phyloP scores from a whole-genome alignment of 2,888 invertebrate genomes.

The Bellardia bayeri region DNA sequence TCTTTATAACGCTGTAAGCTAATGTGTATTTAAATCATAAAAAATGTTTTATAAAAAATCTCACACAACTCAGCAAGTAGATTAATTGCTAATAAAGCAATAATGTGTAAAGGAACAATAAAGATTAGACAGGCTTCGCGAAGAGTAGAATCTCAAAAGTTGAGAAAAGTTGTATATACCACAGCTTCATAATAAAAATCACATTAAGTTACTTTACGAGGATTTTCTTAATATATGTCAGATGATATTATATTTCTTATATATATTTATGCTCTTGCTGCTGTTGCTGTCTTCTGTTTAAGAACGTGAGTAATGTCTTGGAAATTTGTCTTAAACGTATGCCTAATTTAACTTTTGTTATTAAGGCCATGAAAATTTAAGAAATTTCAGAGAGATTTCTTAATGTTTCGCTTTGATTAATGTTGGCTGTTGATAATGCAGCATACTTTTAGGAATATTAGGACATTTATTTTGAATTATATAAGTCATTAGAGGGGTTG shows the following conservation, averaged over 20 bases:
- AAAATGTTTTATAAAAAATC: background rate
- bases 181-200: slow-evolving; percentile 36
- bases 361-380: background rate
- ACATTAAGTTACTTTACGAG: slow-evolving; percentile 34
- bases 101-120: slow-evolving; percentile 50
- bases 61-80: slow-evolving; percentile 4
- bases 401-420: background rate
- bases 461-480: too few species aligned
- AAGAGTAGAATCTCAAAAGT: slow-evolving; percentile 1
- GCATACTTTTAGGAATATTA: background rate
- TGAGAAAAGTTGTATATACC: background rate
- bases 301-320: background rate
- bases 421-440: background rate
- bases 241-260: background rate
- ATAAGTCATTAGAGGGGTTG: too few species aligned
- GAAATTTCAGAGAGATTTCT: background rate
- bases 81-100: slow-evolving; percentile 34
- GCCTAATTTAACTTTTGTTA: slow-evolving; percentile 1
- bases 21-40: slow-evolving; percentile 17
- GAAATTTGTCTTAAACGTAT: background rate
- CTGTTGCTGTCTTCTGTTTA: background rate
- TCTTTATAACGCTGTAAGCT: background rate
- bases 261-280: background rate
- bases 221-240: slow-evolving; percentile 9
- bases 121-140: slow-evolving; percentile 20